Evolutionary conservation across 2,888 invertebrate genomes (phyloP).

Genomic region (Parelbella ahira): DNA sequence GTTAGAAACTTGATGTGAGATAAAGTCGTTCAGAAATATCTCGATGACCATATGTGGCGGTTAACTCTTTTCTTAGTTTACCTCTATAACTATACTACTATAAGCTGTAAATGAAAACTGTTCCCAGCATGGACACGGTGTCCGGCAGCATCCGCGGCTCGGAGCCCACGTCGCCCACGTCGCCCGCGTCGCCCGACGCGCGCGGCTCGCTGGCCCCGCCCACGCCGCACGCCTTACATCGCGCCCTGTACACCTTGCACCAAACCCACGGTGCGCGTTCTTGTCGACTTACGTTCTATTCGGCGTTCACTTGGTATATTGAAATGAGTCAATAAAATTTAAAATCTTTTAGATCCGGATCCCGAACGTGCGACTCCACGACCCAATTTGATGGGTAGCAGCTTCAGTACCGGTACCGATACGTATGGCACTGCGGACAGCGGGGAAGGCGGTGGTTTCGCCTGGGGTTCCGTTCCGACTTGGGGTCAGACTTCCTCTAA

Average conservation of each 20-base stretch:
- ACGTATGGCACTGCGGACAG: conserved; percentile 81
- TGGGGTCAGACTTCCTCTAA: conserved; percentile 86
- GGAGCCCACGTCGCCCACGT: conserved; percentile 89
- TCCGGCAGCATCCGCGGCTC: conserved; percentile 96
- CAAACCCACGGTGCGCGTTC: conserved; percentile 50
- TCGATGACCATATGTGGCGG: too few relatives aligned
- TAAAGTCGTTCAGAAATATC: too few relatives aligned
- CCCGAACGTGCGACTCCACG: conserved; percentile 45
- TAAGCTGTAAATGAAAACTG: too few relatives aligned
- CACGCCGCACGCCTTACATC: conserved; percentile 84
- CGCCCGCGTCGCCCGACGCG: conserved; percentile 83
- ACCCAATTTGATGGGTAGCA: conserved; percentile 42
- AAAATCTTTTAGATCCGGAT: conserved; percentile 30
- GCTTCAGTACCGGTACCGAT: conserved; percentile 38
- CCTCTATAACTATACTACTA: too few relatives aligned
- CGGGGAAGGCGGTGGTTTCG: conserved; percentile 86
- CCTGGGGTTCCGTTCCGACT: conserved; percentile 79
- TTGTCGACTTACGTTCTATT: conserved; percentile 33
- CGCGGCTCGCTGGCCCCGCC: conserved; percentile 81
- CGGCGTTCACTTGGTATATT: not conserved
- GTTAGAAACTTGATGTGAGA: too few relatives aligned
- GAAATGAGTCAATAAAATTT: not conserved
- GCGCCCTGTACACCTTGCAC: conserved; percentile 75
- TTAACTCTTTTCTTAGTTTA: too few relatives aligned
- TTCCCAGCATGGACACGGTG: conserved; percentile 95